A percentile compares a stretch with the other conserved stretches of the same genome.
Conservation (phyloP, 2,113 vertebrate genomes). For the Mugil cephalus region DNA sequence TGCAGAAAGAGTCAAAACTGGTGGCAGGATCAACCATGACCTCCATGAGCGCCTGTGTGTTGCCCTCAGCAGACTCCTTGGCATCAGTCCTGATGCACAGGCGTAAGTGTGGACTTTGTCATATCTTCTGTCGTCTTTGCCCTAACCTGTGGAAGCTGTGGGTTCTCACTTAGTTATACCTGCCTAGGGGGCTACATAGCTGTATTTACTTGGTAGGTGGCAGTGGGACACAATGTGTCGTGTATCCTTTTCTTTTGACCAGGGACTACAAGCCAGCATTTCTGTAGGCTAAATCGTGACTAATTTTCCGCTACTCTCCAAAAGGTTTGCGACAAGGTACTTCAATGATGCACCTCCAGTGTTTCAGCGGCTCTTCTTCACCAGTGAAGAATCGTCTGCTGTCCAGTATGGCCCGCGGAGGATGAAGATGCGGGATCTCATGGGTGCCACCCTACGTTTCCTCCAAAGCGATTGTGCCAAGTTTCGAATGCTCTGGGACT, state of each 20-base stretch:
- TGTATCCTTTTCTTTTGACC: no score
- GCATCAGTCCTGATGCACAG: constrained; percentile 90
- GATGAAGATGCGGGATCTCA: constrained; percentile 97
- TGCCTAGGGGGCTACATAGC: no score
- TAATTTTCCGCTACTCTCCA: background rate
- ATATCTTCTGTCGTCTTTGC: no score
- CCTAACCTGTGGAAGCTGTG: no score
- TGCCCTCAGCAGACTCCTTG: constrained; percentile 93
- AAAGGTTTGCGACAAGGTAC: constrained; percentile 93
- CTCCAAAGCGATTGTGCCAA: constrained; percentile 89
- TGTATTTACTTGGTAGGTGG: no score
- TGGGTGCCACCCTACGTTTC: constrained; percentile 95
- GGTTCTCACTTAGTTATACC: no score
- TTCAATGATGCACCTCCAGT: constrained; percentile 91
- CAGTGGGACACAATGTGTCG: no score
- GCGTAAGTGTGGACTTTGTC: constrained; percentile 87
- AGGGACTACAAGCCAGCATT: no score
- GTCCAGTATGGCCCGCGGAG: constrained; percentile 93
- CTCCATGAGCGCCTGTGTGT: constrained; percentile 96
- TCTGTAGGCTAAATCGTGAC: background rate
- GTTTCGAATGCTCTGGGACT: constrained; percentile 94
- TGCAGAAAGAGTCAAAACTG: constrained; percentile 87
- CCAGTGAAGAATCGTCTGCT: constrained; percentile 90
- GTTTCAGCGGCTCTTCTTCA: constrained; percentile 96
- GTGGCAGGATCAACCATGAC: constrained; percentile 91